Conservation (phyloP, 2,797 vertebrate species). For the Enteromius paludinosus region DNA sequence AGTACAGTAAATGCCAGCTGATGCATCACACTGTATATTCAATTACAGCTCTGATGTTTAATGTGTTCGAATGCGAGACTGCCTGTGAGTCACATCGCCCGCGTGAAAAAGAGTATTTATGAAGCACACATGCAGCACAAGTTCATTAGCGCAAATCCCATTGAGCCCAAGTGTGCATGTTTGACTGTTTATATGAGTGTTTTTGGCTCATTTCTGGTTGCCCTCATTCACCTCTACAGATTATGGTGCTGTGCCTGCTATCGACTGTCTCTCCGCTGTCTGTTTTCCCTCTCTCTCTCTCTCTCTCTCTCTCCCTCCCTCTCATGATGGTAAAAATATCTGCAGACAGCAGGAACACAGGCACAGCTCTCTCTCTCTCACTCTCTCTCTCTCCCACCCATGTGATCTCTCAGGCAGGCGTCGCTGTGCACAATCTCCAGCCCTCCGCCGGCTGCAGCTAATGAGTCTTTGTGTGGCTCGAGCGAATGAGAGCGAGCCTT, state of each 20-base stretch:
- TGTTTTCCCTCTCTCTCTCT: slow-evolving; percentile 66
- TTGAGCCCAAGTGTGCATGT: slow-evolving; percentile 17
- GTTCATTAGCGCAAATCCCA: slow-evolving; percentile 51
- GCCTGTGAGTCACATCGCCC: neutral
- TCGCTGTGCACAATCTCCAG: slow-evolving; percentile 81
- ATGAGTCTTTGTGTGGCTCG: slow-evolving; percentile 95
- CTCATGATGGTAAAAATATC: slow-evolving; percentile 84
- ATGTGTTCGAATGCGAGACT: neutral
- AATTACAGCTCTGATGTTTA: neutral
- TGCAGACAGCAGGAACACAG: slow-evolving; percentile 82
- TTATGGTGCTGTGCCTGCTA: slow-evolving; percentile 66
- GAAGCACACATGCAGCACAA: slow-evolving; percentile 28
- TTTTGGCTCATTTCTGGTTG: slow-evolving; percentile 52
- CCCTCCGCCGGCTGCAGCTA: slow-evolving; percentile 92
- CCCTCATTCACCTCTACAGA: slow-evolving; percentile 57
- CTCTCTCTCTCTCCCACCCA: slow-evolving; percentile 76
- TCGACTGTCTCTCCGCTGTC: slow-evolving; percentile 77
- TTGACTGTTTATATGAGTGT: slow-evolving; percentile 41
- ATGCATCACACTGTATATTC: neutral
- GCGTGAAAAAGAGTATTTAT: neutral
- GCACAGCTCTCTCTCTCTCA: slow-evolving; percentile 60
- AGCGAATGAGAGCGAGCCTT: slow-evolving; percentile 52
- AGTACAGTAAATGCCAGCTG: neutral
- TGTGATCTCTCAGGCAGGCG: slow-evolving; percentile 84
- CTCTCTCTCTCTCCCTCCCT: slow-evolving; percentile 66